A percentile compares a stretch with the other conserved stretches of the same genome.
Conservation (phyloP, 1,140 invertebrate genomes). For the Nilaparvata lugens region DNA sequence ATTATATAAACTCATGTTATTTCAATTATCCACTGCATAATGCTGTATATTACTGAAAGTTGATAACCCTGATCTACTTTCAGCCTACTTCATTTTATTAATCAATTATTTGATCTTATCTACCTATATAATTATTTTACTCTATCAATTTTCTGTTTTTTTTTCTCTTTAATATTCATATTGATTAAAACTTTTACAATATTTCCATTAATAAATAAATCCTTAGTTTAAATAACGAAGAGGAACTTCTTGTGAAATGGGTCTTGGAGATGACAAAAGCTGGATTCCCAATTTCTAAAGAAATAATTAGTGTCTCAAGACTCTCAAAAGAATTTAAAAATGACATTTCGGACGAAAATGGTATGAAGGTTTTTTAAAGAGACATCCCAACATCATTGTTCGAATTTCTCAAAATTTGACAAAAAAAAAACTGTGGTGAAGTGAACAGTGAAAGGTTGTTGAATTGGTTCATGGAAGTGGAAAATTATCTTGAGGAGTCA, state of each 20-base stretch:
- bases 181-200: too few species aligned
- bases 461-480: constrained; percentile 28
- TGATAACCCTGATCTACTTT: too few species aligned
- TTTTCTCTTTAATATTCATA: too few species aligned
- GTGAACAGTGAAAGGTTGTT: constrained; percentile 19
- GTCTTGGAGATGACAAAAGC: constrained; percentile 29
- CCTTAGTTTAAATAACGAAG: constrained; percentile 30
- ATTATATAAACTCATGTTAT: too few species aligned
- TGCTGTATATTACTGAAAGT: too few species aligned
- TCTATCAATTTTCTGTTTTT: too few species aligned
- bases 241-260: constrained; percentile 30
- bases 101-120: too few species aligned
- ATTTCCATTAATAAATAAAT: too few species aligned
- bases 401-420: constrained; percentile 26
- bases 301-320: constrained; percentile 29
- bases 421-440: constrained; percentile 19
- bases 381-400: background rate
- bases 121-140: too few species aligned
- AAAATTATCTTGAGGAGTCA: constrained; percentile 27
- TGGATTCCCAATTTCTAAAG: constrained; percentile 31
- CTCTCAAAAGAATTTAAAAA: constrained; percentile 28
- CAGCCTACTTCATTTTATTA: too few species aligned
- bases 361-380: background rate
- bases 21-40: too few species aligned
- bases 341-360: background rate